Evolutionary conservation across 2,888 invertebrate genomes (phyloP).

Genomic region (Monochamus alternatus): DNA sequence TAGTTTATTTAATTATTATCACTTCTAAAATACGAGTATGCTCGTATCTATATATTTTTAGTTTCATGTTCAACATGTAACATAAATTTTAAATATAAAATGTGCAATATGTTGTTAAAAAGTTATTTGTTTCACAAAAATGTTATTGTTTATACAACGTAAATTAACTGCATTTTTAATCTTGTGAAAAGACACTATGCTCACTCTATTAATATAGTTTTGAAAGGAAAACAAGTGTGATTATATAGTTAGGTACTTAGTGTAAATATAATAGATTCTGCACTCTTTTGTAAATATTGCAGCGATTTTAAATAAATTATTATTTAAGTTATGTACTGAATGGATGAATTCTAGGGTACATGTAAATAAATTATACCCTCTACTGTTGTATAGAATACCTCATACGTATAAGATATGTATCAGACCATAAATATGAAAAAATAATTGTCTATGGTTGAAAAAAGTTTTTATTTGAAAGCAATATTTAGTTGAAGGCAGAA

Average conservation of each 20-base stretch:
- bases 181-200: slow-evolving; percentile 61
- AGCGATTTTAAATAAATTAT: slow-evolving; percentile 64
- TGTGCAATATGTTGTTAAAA: slow-evolving; percentile 57
- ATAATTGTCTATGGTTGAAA: slow-evolving; percentile 5
- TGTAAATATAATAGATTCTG: slow-evolving; percentile 66
- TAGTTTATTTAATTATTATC: slow-evolving; percentile 5
- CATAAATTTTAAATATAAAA: slow-evolving; percentile 28
- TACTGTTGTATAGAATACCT: slow-evolving; percentile 52
- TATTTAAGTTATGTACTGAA: slow-evolving; percentile 62
- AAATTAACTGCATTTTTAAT: slow-evolving; percentile 45
- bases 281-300: slow-evolving; percentile 67
- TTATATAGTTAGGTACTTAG: slow-evolving; percentile 63
- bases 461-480: slow-evolving; percentile 36
- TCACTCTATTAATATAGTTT: slow-evolving; percentile 61
- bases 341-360: slow-evolving; percentile 60
- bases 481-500: slow-evolving; percentile 47
- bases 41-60: slow-evolving; percentile 13
- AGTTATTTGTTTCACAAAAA: slow-evolving; percentile 41
- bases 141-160: slow-evolving; percentile 35
- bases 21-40: slow-evolving; percentile 1
- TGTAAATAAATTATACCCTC: slow-evolving; percentile 57
- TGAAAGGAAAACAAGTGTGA: slow-evolving; percentile 67
- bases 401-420: slow-evolving; percentile 47
- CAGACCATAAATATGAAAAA: slow-evolving; percentile 37
- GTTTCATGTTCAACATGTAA: slow-evolving; percentile 15